These are phyloP conservation scores for Diaphora mendica DNA, from an alignment of 2,888 invertebrate genomes.

Conservation along the genomic window DNA sequence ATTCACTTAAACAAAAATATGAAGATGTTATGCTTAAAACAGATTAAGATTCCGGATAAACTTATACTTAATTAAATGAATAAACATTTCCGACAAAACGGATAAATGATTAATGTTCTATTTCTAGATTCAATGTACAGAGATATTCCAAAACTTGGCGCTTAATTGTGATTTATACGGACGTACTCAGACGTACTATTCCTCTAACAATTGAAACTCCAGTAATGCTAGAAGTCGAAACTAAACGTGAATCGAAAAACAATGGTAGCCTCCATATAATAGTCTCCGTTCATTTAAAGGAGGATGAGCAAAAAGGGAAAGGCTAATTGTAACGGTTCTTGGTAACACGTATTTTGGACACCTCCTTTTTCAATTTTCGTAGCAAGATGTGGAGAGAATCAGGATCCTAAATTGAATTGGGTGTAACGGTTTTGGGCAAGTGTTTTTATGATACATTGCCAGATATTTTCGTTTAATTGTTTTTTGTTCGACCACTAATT, in stretches of 20 bases:
- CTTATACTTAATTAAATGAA: not conserved
- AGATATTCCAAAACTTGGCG: conserved; percentile 36
- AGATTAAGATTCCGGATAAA: not conserved
- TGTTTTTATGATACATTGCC: conserved; percentile 21
- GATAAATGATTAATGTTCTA: conserved; percentile 46
- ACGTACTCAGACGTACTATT: conserved; percentile 2
- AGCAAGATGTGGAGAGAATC: conserved; percentile 39
- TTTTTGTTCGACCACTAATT: not conserved
- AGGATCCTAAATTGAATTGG: conserved; percentile 41
- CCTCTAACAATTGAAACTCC: conserved; percentile 37
- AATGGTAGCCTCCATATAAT: conserved; percentile 57
- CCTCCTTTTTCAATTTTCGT: conserved; percentile 43
- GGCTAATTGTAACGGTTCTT: conserved; percentile 58
- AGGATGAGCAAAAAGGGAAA: conserved; percentile 30
- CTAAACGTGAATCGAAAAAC: conserved; percentile 50
- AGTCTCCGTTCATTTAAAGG: conserved; percentile 50
- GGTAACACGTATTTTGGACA: conserved; percentile 45
- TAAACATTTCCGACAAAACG: not conserved
- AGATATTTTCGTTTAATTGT: not conserved
- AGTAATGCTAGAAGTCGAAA: conserved; percentile 44
- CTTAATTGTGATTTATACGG: conserved; percentile 55
- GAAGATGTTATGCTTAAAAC: not conserved
- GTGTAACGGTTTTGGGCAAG: conserved; percentile 33
- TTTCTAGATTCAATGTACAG: conserved; percentile 45
- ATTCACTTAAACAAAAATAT: too few relatives aligned